phyloP scores from a whole-genome alignment of 1,140 invertebrate species.

The Atta texana region DNA sequence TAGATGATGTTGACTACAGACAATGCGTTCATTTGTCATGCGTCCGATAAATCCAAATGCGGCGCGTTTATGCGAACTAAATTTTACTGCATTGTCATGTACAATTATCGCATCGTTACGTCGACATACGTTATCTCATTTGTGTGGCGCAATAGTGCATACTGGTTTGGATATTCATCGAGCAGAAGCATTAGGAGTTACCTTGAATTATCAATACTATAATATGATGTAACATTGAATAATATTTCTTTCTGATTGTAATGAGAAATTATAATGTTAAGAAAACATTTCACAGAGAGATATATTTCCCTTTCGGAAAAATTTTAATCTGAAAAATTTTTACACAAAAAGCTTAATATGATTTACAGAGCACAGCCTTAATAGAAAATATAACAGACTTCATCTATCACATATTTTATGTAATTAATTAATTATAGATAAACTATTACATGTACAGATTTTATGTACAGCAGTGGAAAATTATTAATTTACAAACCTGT shows the following conservation, averaged over 20 bases:
- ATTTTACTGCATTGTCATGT: constrained; percentile 58
- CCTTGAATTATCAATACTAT: constrained; percentile 27
- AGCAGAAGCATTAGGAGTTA: constrained; percentile 6
- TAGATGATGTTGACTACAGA: constrained; percentile 33
- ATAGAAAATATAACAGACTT: background rate
- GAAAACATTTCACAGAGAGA: background rate
- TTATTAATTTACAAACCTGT: background rate
- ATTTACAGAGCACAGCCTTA: background rate
- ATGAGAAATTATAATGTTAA: background rate
- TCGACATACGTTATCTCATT: constrained; percentile 43
- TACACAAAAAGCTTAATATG: background rate
- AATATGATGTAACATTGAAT: constrained; percentile 5
- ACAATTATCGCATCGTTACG: constrained; percentile 46
- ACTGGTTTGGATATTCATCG: constrained; percentile 41
- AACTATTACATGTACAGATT: background rate
- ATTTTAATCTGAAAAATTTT: constrained; percentile 6
- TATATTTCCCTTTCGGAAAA: background rate
- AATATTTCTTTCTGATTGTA: constrained; percentile 1
- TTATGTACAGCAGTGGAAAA: background rate
- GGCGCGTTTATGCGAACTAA: constrained; percentile 47
- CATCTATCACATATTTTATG: background rate
- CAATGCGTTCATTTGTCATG: constrained; percentile 47
- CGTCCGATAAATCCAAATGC: constrained; percentile 49
- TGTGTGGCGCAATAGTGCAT: background rate
- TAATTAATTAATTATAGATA: background rate